Conservation (phyloP, 2,888 invertebrate species). For the Ecliptopera silaceata region DNA sequence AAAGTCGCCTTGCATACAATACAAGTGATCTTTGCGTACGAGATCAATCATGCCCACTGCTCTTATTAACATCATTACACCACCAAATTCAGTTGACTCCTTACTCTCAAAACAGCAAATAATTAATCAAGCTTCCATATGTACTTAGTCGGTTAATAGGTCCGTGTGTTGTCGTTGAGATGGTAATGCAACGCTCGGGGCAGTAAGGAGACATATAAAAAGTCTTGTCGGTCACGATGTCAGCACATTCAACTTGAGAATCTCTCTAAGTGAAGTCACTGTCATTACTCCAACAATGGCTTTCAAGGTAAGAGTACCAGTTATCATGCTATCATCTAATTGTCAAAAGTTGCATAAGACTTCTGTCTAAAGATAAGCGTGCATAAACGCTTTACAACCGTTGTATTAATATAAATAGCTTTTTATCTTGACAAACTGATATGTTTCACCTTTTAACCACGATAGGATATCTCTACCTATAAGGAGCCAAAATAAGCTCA, state of each 20-base stretch:
- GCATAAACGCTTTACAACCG: background rate
- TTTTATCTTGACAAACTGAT: no score
- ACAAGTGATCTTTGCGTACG: conserved; percentile 67
- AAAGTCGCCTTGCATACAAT: conserved; percentile 56
- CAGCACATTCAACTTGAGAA: conserved; percentile 70
- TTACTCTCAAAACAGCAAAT: conserved; percentile 31
- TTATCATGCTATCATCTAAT: background rate
- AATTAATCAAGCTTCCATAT: conserved; percentile 47
- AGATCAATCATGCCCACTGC: conserved; percentile 64
- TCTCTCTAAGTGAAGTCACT: conserved; percentile 64
- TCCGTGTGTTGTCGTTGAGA: conserved; percentile 29
- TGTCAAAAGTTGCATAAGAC: no score
- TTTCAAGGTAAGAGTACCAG: conserved; percentile 63
- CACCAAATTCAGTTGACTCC: conserved; percentile 43
- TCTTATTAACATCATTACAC: conserved; percentile 53
- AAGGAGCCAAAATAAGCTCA: no score
- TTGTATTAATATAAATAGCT: background rate
- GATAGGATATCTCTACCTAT: no score
- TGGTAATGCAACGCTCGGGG: conserved; percentile 59
- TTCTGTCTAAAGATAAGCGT: background rate
- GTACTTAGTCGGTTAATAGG: conserved; percentile 55
- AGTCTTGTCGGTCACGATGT: conserved; percentile 48
- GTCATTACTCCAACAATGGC: conserved; percentile 60
- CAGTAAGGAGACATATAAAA: conserved; percentile 63
- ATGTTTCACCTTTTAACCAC: no score